Evolutionary conservation across 2,797 vertebrate genomes (phyloP), one percentile per base, ranked within the genome.

Genomic region (Sebastes nivosus): DNA sequence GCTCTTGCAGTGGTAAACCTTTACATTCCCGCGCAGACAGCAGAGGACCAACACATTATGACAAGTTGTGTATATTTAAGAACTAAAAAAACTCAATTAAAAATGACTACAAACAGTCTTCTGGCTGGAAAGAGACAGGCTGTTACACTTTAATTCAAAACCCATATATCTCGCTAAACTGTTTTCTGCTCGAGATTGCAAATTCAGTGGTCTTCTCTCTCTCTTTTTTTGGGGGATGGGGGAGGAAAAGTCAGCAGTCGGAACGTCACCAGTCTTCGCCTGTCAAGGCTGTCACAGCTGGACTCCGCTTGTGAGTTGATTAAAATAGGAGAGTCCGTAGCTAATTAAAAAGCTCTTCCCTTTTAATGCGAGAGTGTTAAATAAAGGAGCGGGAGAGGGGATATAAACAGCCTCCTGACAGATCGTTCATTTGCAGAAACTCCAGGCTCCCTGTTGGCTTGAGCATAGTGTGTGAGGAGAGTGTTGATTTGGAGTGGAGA

Each of bases 321-420:
- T 95, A 95, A 96, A 95, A 95, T 93, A 94, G 93, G 92, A 93
- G 93, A 95, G 94, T 95, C 94, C 90, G 88, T 80, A 91, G 92
- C 94, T 95, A 95, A 96, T 95, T 96, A 95, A 95, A 95, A 94
- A 93, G 93, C 93, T 94, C 93, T 90, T 94, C 92, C 92, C 90
- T 91, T 93, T 95, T 93, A 93, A 94, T 92, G 89, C 64, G 77
- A 79, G 88, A 95, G 93, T 92, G 93, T 95, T 95, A 94, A 95
- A 92, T 95, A 94, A 95, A 94, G 89, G 90, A 94, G 92, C 87
- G 74, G 85, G 90, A 91, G 91, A 92, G 87, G 86, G 89, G 89
- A 93, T 94, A 93, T 93, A 94, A 95, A 94, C 94, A 94, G 93
- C 90, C 93, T 94, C 90, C 91, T 95, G 93, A 95, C 94, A 94